These are phyloP conservation scores for Choloepus hoffmanni DNA, from an alignment of 2,113 vertebrate species.

Conservation along the genomic window DNA sequence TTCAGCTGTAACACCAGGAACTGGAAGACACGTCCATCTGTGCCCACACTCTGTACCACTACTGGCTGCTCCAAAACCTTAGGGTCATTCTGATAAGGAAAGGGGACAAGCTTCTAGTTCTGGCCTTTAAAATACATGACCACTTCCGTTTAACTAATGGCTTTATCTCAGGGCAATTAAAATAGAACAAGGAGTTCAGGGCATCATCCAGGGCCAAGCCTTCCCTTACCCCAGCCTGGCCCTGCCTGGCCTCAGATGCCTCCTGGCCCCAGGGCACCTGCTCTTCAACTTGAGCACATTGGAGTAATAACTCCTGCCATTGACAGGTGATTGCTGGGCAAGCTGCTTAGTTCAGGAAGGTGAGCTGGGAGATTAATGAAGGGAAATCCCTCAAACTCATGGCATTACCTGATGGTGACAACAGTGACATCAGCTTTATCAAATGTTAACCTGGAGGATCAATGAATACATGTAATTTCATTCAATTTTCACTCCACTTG, in stretches of 20 bases:
- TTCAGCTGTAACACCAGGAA: conserved; percentile 81
- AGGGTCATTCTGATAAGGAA: conserved; percentile 6
- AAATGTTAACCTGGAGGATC: neutral
- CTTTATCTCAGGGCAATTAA: neutral
- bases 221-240: neutral
- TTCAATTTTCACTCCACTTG: neutral
- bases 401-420: neutral
- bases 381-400: neutral
- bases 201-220: neutral
- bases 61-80: conserved; percentile 73
- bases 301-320: neutral
- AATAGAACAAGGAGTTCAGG: neutral
- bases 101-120: neutral
- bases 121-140: neutral
- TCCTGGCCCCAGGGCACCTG: neutral
- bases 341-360: neutral
- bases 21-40: conserved; percentile 77
- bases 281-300: neutral
- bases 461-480: neutral
- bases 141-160: neutral
- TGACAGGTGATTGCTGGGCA: neutral
- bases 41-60: conserved; percentile 76
- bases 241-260: neutral
- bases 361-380: neutral
- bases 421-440: neutral